phyloP scores from a whole-genome alignment of 2,113 vertebrate genomes.

The Capra hircus region DNA sequence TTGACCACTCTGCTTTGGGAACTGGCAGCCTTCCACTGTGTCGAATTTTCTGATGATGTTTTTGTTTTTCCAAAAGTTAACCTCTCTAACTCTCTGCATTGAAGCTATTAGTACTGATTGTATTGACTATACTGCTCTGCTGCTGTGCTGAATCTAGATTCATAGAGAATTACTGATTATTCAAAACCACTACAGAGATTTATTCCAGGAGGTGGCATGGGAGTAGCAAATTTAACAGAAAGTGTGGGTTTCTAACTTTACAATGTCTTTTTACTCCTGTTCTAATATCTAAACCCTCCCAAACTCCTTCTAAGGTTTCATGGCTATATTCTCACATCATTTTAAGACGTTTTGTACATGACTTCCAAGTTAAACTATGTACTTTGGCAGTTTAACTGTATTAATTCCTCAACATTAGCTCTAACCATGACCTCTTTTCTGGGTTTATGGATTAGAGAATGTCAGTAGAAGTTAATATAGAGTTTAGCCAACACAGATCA shows the following conservation, averaged over 20 bases:
- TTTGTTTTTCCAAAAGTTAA: not conserved
- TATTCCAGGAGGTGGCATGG: accelerated
- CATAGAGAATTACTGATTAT: not conserved
- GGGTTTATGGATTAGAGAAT: not conserved
- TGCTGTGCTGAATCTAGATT: not conserved
- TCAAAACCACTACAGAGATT: not conserved
- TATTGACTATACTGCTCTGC: not conserved
- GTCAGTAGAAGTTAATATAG: not conserved
- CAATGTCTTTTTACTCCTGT: not conserved
- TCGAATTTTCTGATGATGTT: not conserved
- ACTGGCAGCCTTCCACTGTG: not conserved
- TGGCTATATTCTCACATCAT: not conserved
- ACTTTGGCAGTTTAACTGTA: not conserved
- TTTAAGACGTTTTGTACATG: not conserved
- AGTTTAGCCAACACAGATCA: not conserved
- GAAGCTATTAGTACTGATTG: not conserved
- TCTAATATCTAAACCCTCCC: not conserved
- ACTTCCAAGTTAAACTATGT: not conserved
- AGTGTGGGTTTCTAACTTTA: not conserved
- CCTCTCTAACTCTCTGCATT: not conserved
- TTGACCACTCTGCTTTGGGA: not conserved
- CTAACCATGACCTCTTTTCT: not conserved
- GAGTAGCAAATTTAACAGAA: not conserved
- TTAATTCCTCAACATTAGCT: not conserved
- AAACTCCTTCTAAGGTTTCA: not conserved